Conservation (phyloP, 1,140 invertebrate species). For the Scaptomyza pallida region DNA sequence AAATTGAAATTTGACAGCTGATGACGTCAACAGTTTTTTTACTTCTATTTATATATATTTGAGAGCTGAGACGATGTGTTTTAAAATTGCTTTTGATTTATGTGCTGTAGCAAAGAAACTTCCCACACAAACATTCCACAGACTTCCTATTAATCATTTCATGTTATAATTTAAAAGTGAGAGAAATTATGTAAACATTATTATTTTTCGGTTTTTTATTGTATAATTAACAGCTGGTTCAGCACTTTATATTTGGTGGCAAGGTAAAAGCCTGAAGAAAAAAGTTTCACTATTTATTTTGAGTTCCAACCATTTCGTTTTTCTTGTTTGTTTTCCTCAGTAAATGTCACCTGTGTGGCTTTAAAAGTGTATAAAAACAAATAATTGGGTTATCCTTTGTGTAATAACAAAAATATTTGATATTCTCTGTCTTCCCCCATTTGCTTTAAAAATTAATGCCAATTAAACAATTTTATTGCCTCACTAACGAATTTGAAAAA, state of each 20-base stretch:
- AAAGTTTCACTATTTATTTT: neutral
- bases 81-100: constrained; percentile 6
- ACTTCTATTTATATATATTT: constrained; percentile 28
- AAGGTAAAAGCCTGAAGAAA: constrained; percentile 67
- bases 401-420: constrained; percentile 16
- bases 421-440: constrained; percentile 24
- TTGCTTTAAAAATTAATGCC: constrained; percentile 35
- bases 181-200: constrained; percentile 14
- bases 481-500: constrained; percentile 36
- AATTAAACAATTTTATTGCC: constrained; percentile 33
- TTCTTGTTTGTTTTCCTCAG: constrained; percentile 13
- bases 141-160: neutral
- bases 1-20: constrained; percentile 59
- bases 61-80: constrained; percentile 18
- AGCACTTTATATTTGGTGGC: constrained; percentile 74
- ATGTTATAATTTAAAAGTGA: constrained; percentile 21
- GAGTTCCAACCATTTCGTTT: constrained; percentile 4
- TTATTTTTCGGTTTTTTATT: constrained; percentile 45
- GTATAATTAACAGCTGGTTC: constrained; percentile 63
- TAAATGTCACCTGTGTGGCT: neutral
- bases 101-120: neutral
- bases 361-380: neutral
- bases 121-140: neutral
- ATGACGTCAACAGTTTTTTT: constrained; percentile 41
- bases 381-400: constrained; percentile 2